phyloP scores from a whole-genome alignment of 2,888 invertebrate genomes.

The Dryadula phaetusa region DNA sequence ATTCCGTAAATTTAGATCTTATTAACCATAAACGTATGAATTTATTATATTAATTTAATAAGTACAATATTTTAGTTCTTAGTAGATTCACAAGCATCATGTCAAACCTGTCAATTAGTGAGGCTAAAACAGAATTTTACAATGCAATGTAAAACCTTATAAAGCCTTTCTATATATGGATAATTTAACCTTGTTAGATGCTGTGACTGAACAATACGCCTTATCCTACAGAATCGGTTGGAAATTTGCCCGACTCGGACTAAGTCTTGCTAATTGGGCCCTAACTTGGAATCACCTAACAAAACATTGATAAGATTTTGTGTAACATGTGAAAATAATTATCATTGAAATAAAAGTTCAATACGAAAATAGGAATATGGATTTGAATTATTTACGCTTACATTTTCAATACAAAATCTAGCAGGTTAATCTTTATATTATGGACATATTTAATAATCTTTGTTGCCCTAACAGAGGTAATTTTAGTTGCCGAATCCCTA shows the following conservation, averaged over 20 bases:
- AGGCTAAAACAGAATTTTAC: slow-evolving; percentile 52
- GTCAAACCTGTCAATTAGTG: slow-evolving; percentile 74
- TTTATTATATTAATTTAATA: too few relatives aligned
- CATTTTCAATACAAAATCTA: not conserved
- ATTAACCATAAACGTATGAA: too few relatives aligned
- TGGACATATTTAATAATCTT: slow-evolving; percentile 41
- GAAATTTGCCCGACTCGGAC: slow-evolving; percentile 62
- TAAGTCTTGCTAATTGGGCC: slow-evolving; percentile 69
- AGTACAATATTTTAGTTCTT: slow-evolving; percentile 31
- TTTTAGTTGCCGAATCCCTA: slow-evolving; percentile 69
- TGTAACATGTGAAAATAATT: not conserved
- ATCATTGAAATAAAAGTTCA: not conserved
- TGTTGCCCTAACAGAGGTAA: slow-evolving; percentile 38
- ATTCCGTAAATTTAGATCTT: too few relatives aligned
- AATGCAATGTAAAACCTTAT: slow-evolving; percentile 55
- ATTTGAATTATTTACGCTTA: not conserved
- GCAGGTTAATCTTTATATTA: slow-evolving; percentile 30
- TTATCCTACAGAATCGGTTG: slow-evolving; percentile 51
- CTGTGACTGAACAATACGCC: slow-evolving; percentile 74
- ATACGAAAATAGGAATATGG: not conserved
- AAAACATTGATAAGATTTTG: slow-evolving; percentile 41
- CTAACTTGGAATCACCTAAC: slow-evolving; percentile 61
- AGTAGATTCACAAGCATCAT: slow-evolving; percentile 50
- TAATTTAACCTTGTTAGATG: slow-evolving; percentile 79
- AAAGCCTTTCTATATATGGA: slow-evolving; percentile 68